Conservation (phyloP, 2,113 vertebrate species). For the Reinhardtius hippoglossoides region DNA sequence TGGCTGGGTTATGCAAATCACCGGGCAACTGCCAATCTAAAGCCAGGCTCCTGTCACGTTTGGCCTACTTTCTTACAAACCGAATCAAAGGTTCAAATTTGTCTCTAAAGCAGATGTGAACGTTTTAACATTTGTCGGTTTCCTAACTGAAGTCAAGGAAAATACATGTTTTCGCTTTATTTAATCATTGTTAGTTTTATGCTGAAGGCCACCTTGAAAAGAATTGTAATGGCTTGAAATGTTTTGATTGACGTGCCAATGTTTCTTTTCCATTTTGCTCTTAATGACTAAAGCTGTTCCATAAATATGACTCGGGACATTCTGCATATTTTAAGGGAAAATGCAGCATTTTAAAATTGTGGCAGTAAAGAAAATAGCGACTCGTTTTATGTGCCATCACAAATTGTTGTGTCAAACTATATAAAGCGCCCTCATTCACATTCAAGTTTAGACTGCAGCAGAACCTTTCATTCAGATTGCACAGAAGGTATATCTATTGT, state of each 20-base stretch:
- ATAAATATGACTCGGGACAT: conserved; percentile 17
- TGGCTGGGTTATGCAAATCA: conserved; percentile 62
- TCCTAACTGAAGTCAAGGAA: conserved; percentile 9
- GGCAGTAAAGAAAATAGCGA: conserved; percentile 10
- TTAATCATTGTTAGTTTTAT: neutral
- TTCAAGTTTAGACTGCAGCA: conserved; percentile 49
- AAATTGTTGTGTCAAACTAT: conserved; percentile 37
- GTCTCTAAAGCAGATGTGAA: neutral
- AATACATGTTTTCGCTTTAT: conserved; percentile 19
- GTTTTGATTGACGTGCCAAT: conserved; percentile 2
- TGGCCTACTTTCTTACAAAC: conserved; percentile 3
- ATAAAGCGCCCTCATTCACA: conserved; percentile 34
- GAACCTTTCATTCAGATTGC: conserved; percentile 75
- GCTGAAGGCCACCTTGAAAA: conserved; percentile 21
- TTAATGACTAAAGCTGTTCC: conserved; percentile 36
- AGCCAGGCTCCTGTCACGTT: conserved; percentile 30
- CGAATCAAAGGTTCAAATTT: conserved; percentile 4
- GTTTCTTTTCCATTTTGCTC: conserved; percentile 7
- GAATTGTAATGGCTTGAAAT: conserved; percentile 9
- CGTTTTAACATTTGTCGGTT: conserved; percentile 3
- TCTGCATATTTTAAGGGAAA: conserved; percentile 21
- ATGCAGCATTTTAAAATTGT: neutral
- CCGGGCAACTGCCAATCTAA: conserved; percentile 9
- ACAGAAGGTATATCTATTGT: conserved; percentile 63
- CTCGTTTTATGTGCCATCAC: conserved; percentile 13